Evolutionary conservation across 2,797 vertebrate genomes (phyloP).

Genomic region (Phyllotis vaccarum): DNA sequence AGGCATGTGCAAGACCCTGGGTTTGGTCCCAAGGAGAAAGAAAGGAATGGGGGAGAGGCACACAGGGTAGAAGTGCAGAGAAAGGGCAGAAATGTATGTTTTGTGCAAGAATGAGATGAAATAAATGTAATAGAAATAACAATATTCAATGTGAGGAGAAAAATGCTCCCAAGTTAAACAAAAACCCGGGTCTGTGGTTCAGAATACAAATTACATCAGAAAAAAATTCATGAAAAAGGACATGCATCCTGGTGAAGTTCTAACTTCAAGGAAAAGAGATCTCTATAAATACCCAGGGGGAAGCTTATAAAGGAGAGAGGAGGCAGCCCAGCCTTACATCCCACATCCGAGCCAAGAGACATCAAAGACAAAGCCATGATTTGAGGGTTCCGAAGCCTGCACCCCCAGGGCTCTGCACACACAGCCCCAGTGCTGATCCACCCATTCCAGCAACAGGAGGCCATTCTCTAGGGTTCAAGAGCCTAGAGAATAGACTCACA

Average conservation of each 20-base stretch:
- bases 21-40: background rate
- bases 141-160: background rate
- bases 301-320: background rate
- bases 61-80: background rate
- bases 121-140: background rate
- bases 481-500: background rate
- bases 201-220: constrained; percentile 10
- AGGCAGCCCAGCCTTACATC: background rate
- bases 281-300: background rate
- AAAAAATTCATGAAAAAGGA: constrained; percentile 24
- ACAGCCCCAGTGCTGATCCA: background rate
- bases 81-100: background rate
- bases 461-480: background rate
- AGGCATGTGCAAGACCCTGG: background rate
- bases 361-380: background rate
- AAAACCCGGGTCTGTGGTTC: constrained; percentile 43
- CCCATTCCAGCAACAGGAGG: background rate
- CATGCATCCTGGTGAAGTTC: background rate
- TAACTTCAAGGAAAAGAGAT: constrained; percentile 43
- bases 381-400: background rate
- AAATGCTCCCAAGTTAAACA: constrained; percentile 23
- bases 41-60: no score
- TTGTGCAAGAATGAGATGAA: background rate
- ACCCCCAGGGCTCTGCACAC: background rate
- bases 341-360: background rate